phyloP scores from a whole-genome alignment of 2,113 vertebrate genomes.

The Oenanthe melanoleuca region DNA sequence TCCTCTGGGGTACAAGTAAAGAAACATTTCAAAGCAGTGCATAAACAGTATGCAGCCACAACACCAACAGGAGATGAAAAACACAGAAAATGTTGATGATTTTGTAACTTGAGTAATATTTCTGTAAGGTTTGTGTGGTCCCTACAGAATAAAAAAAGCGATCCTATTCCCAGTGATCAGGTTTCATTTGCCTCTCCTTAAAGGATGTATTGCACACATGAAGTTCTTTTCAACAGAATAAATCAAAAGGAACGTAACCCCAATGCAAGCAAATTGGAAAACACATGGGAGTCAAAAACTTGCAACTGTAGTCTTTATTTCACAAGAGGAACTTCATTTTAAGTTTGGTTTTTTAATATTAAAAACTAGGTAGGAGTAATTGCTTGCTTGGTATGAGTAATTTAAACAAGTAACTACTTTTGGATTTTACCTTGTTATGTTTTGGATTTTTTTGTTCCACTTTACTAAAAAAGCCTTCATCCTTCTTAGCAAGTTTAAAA shows the following conservation, averaged over 20 bases:
- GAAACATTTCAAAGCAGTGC: neutral
- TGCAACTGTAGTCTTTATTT: neutral
- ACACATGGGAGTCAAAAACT: neutral
- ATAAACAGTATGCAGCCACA: neutral
- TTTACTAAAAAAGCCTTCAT: neutral
- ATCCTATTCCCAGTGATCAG: neutral
- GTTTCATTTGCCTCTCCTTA: neutral
- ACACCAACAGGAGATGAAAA: neutral
- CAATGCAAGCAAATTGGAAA: neutral
- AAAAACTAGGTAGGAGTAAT: neutral
- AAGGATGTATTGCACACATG: neutral
- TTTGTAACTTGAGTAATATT: neutral
- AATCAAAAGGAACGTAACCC: neutral
- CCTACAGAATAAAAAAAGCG: neutral
- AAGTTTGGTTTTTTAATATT: neutral
- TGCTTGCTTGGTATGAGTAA: neutral
- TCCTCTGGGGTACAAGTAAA: conserved; percentile 11
- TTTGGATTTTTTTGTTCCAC: neutral
- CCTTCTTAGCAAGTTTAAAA: neutral
- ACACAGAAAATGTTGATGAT: neutral
- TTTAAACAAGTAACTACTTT: neutral
- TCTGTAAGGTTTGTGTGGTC: neutral
- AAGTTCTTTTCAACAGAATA: neutral
- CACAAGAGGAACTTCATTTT: neutral
- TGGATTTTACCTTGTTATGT: neutral